A percentile compares a stretch with the other conserved stretches of the same genome.
These are phyloP conservation scores for Gorilla gorilla DNA, from an alignment of 2,113 vertebrate genomes.

Conservation along the genomic window DNA sequence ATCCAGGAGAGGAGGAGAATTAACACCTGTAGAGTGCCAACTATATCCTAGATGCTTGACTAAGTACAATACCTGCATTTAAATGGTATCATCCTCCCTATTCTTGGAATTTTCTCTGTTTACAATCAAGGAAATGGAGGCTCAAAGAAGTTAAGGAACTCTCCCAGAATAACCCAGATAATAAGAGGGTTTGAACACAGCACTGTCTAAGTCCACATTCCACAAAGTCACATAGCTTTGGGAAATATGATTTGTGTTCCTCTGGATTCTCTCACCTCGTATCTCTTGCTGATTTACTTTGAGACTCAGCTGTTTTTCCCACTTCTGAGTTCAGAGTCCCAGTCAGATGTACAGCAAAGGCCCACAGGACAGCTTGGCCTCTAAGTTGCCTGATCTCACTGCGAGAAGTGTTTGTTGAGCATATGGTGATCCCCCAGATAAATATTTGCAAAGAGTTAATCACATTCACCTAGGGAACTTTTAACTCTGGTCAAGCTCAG, in stretches of 20 bases:
- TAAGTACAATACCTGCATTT: not conserved
- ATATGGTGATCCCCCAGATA: slow-evolving; percentile 51
- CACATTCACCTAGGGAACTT: slow-evolving; percentile 47
- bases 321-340: not conserved
- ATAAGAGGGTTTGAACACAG: not conserved
- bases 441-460: slow-evolving; percentile 68
- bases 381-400: not conserved
- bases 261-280: not conserved
- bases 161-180: not conserved
- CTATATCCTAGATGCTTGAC: not conserved
- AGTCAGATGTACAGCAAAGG: not conserved
- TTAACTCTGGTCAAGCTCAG: not conserved
- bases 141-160: not conserved
- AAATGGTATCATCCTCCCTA: too few species aligned
- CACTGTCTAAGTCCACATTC: not conserved
- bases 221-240: not conserved
- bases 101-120: not conserved
- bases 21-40: not conserved
- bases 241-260: not conserved
- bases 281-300: not conserved
- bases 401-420: slow-evolving; percentile 33
- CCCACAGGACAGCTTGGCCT: not conserved
- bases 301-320: not conserved
- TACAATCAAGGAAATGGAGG: not conserved
- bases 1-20: not conserved